Evolutionary conservation across 2,113 vertebrate genomes (phyloP), one percentile per base, ranked within the genome.

Genomic region (Cranoglanis bouderius): DNA sequence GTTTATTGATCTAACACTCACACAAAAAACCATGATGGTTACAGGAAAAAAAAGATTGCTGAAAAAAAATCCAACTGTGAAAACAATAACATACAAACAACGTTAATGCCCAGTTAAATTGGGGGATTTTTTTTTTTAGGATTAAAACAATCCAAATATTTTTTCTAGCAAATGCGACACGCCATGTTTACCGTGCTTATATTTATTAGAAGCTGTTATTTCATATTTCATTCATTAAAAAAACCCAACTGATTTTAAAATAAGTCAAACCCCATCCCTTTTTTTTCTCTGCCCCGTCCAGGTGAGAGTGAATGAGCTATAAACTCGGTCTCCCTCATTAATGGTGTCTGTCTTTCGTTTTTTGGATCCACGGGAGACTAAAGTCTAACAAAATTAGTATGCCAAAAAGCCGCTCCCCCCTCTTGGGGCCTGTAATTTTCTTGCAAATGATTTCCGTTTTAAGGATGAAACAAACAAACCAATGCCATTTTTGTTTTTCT

Each of bases 301-400:
- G 61, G 78, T 55, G 63, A 86, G 86, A 53, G 32, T n/a, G 86
- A 43, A 46, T 82, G 53, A 77, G 70, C 72, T 59, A n/a, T 61
- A 86, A 86, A 57, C 85, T 86, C 85, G 10, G 13, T 75, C 95
- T 95, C 96, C 95, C 94, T 96, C 93, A 95, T 96, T 98, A 97
- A 97, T 97, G 97, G 97, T 87, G 32, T 88, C 46, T 84, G 67
- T 95, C 43, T 59, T 53, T 95, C 94, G 94, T 96, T 97, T 96
- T 96, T 95, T 90, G 95, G 96, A 97, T 96, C 97, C 96, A 93
- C 96, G 95, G 98, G 98, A 97, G 97, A 97, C 97, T 85, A 84
- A 97, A 97, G 96, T 96, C 97, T 98, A 98, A 98, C 97, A 97
- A 97, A 98, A 98, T 99, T 98, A 99, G 97, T 98, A 99, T 98